Conservation (phyloP, 2,888 invertebrate species). For the Hydraecia micacea region DNA sequence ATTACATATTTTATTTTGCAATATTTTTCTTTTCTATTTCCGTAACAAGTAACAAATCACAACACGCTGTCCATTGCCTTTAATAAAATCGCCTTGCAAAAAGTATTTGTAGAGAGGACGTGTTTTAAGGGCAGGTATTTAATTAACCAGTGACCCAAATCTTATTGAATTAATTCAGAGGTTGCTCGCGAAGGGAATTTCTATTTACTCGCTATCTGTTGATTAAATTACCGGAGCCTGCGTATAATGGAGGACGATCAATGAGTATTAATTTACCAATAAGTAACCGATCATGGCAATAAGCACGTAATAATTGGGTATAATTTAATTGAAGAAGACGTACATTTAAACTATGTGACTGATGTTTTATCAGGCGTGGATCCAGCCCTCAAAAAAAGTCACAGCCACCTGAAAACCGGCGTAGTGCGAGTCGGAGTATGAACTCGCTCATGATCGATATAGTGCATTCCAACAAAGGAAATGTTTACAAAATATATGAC, state of each 20-base stretch:
- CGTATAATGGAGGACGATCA: slow-evolving; percentile 17
- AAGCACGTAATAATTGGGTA: background rate
- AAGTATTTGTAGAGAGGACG: slow-evolving; percentile 23
- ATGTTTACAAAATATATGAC: too few relatives aligned
- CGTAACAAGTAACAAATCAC: background rate
- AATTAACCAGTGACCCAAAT: slow-evolving; percentile 63
- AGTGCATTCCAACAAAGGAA: too few relatives aligned
- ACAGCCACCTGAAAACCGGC: too few relatives aligned
- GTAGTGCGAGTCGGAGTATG: too few relatives aligned
- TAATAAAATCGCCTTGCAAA: slow-evolving; percentile 31
- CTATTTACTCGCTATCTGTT: slow-evolving; percentile 42
- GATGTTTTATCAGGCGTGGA: background rate
- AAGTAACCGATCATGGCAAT: background rate
- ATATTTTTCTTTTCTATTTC: background rate
- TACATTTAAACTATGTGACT: background rate
- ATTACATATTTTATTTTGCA: background rate
- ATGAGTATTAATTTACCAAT: slow-evolving; percentile 36
- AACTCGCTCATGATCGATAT: too few relatives aligned
- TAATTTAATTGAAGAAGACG: background rate
- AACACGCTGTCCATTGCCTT: background rate
- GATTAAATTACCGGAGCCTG: slow-evolving; percentile 38
- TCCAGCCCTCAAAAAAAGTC: too few relatives aligned
- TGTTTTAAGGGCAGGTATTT: slow-evolving; percentile 56
- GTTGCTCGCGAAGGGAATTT: slow-evolving; percentile 24
- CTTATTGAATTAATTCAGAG: slow-evolving; percentile 59